These are phyloP conservation scores for Terrapene triunguis DNA, from an alignment of 2,113 vertebrate species.

Conservation along the genomic window DNA sequence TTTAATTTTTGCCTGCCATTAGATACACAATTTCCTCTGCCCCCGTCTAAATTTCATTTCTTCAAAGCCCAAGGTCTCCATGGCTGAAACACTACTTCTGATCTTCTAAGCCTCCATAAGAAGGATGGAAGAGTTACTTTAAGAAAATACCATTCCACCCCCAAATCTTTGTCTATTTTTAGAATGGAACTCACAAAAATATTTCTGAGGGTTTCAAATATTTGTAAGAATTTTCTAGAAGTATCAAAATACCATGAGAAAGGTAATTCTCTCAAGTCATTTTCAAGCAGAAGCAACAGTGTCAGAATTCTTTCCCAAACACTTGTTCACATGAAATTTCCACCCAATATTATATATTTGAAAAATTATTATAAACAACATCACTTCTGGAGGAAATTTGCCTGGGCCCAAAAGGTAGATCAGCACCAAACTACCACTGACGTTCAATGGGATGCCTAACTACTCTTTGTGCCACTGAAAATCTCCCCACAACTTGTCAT, in stretches of 20 bases:
- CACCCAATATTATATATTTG: neutral
- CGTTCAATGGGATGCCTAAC: neutral
- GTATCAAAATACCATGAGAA: neutral
- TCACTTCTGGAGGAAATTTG: neutral
- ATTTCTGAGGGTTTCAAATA: neutral
- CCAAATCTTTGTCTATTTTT: neutral
- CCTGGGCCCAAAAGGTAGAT: neutral
- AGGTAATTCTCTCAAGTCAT: neutral
- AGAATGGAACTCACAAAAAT: neutral
- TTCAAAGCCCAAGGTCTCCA: neutral
- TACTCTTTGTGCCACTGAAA: neutral
- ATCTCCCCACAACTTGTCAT: neutral
- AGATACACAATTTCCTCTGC: neutral
- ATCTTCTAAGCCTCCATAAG: neutral
- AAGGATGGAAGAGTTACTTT: neutral
- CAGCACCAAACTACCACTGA: neutral
- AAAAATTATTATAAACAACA: neutral
- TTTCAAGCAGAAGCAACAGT: neutral
- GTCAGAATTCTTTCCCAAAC: neutral
- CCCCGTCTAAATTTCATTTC: neutral
- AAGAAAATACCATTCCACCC: neutral
- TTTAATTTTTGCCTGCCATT: neutral
- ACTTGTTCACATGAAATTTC: too few relatives aligned
- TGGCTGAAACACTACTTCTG: neutral
- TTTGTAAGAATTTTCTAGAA: neutral